Evolutionary conservation across 2,113 vertebrate genomes (phyloP), one percentile per base, ranked within the genome.

Genomic region (Noctilio leporinus): DNA sequence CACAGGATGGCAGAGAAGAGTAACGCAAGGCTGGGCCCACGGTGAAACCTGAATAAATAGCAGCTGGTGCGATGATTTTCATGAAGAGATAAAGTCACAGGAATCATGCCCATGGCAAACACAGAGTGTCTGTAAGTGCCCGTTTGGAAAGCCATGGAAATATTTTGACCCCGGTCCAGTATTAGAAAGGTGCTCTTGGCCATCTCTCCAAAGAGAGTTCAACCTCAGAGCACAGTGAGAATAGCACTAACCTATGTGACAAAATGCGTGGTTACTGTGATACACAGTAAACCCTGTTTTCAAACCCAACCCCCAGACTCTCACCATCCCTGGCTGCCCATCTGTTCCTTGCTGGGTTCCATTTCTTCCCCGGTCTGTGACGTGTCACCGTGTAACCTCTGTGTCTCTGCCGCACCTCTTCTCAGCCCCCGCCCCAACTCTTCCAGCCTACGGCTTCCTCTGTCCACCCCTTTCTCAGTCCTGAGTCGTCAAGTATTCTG

Each of bases 291-390:
- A 20, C 59, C 24, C 30, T 47, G 8, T 35, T 53, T 70, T 45
- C 67, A 59, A 64, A 14, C 51, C 20, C 51, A 19, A 12, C 35
- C 38, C 33, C 77, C n/a, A 38, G 64, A n/a, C 4, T 55, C 33
- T 0, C 7, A 6, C 15, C 53, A n/a, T 3, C 22, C 12, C 33
- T 22, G 7, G 33, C 8, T 17, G 17, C 38, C 0, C 17, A 0
- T 17, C 40, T 20, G 47, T 10, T 26, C 16, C 24, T 80, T 35
- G 22, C 22, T 0, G n/a, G 35, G 64, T 14, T 1, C 9, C 28
- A 16, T 4, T 35, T 53, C n/a, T 59, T 16, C 51, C 17, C 17
- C 1, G 24, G 30, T 10, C 78, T 84, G 26, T 53, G 45, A 10
- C 33, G 6, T 14, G 33, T 1, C 45, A 14, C 1, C 33, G 20